A percentile compares a stretch with the other conserved stretches of the same genome.
Conservation (phyloP, 2,888 invertebrate species). For the Agrotis exclamationis region DNA sequence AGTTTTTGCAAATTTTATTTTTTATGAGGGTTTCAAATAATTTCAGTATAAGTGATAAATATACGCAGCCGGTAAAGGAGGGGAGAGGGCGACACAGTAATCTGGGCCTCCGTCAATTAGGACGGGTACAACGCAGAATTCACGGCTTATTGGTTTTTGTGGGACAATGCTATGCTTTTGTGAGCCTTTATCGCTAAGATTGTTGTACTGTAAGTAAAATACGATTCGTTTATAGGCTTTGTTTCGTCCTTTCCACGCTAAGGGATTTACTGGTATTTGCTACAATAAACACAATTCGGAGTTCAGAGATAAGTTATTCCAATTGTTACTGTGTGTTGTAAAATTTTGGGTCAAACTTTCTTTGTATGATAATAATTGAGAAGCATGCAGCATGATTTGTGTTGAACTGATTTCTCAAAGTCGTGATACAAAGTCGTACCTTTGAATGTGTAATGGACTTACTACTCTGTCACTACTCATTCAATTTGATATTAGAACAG, state of each 20-base stretch:
- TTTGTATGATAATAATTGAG: slow-evolving; percentile 17
- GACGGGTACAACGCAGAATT: slow-evolving; percentile 61
- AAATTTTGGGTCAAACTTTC: slow-evolving; percentile 26
- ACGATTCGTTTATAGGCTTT: slow-evolving; percentile 52
- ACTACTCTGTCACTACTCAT: slow-evolving; percentile 5
- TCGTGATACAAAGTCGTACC: slow-evolving; percentile 7
- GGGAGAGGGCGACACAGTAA: slow-evolving; percentile 51
- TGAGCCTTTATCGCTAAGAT: slow-evolving; percentile 59
- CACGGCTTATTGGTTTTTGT: slow-evolving; percentile 68
- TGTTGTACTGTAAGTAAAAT: slow-evolving; percentile 57
- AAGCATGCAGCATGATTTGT: slow-evolving; percentile 21
- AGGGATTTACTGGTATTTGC: slow-evolving; percentile 37
- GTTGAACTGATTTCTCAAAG: slow-evolving; percentile 3
- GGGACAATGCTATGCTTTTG: slow-evolving; percentile 60
- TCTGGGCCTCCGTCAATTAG: slow-evolving; percentile 66
- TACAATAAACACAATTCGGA: slow-evolving; percentile 41
- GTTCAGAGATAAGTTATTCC: slow-evolving; percentile 43
- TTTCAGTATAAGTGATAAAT: slow-evolving; percentile 52
- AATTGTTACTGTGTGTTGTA: slow-evolving; percentile 24
- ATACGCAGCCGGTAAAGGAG: slow-evolving; percentile 35
- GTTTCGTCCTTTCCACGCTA: slow-evolving; percentile 43
- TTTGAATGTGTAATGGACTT: slow-evolving; percentile 17
- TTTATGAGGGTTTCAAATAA: slow-evolving; percentile 50
- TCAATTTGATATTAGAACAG: neutral
- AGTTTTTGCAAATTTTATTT: slow-evolving; percentile 29